Evolutionary conservation across 2,113 vertebrate genomes (phyloP).

Genomic region (human): DNA sequence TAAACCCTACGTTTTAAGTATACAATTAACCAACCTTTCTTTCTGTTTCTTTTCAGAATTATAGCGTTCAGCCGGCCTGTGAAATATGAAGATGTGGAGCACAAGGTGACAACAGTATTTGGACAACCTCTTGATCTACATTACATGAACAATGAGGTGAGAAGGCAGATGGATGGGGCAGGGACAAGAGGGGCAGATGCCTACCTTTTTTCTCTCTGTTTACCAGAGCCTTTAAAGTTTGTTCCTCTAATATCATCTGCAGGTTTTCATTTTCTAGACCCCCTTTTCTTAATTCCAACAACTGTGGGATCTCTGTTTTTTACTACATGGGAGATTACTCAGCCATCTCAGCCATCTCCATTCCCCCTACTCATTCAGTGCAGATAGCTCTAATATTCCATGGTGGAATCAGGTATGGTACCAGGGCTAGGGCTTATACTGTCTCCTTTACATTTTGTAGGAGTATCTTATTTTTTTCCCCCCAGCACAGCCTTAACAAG

Average conservation of each 20-base stretch:
- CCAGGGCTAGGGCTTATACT: not conserved
- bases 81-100: slow-evolving; percentile 93
- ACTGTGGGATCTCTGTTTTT: slow-evolving; percentile 26
- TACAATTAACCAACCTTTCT: not conserved
- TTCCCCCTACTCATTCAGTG: not conserved
- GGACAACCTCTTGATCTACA: slow-evolving; percentile 94
- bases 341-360: not conserved
- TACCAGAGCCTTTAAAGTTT: slow-evolving; percentile 3
- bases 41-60: slow-evolving; percentile 85
- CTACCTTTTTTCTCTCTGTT: not conserved
- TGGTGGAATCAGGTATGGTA: not conserved
- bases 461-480: not conserved
- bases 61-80: slow-evolving; percentile 94
- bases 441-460: slow-evolving; percentile 29
- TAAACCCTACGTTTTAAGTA: slow-evolving; percentile 14
- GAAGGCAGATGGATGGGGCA: not conserved
- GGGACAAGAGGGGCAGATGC: not conserved
- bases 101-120: slow-evolving; percentile 94
- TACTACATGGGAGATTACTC: not conserved
- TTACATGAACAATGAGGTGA: slow-evolving; percentile 98
- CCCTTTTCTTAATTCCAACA: slow-evolving; percentile 38
- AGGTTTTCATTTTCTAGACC: slow-evolving; percentile 52
- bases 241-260: not conserved
- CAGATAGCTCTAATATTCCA: not conserved
- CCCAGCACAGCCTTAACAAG: slow-evolving; percentile 13